Evolutionary conservation across 2,113 vertebrate genomes (phyloP).

Genomic region (Cricetomys ansorgei): DNA sequence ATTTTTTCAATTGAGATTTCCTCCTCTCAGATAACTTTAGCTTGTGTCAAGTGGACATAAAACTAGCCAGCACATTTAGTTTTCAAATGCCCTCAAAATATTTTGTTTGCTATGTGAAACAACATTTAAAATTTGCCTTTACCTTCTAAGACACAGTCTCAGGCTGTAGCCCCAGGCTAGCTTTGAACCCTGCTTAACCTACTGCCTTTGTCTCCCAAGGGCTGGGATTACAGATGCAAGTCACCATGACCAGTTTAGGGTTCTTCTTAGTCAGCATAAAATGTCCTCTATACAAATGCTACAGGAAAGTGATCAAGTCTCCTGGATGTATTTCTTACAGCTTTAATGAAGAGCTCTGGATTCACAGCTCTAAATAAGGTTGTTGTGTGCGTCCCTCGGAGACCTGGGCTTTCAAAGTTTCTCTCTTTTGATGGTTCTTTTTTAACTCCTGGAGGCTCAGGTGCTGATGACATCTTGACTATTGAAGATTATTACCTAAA

Average conservation of each 20-base stretch:
- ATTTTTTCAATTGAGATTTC: too few species aligned
- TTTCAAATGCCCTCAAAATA: slow-evolving; percentile 25
- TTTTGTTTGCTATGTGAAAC: slow-evolving; percentile 13
- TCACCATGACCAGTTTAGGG: neutral
- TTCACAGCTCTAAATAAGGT: slow-evolving; percentile 95
- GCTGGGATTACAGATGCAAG: neutral
- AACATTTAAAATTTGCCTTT: slow-evolving; percentile 44
- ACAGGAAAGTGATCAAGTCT: slow-evolving; percentile 16
- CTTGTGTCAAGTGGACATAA: too few species aligned
- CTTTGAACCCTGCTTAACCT: neutral
- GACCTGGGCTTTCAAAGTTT: slow-evolving; percentile 87
- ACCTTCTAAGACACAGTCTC: neutral
- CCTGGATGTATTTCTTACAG: slow-evolving; percentile 87
- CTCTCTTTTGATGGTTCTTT: slow-evolving; percentile 83
- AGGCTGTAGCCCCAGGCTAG: neutral
- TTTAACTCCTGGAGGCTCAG: slow-evolving; percentile 81
- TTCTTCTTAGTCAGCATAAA: slow-evolving; percentile 35
- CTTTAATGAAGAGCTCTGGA: slow-evolving; percentile 98
- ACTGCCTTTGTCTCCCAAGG: neutral
- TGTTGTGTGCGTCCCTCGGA: slow-evolving; percentile 91
- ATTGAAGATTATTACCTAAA: slow-evolving; percentile 72
- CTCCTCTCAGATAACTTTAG: too few species aligned
- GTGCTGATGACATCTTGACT: slow-evolving; percentile 87
- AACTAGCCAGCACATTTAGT: too few species aligned
- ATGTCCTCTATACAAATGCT: slow-evolving; percentile 7